These are phyloP conservation scores for Notechis scutatus DNA, from an alignment of 2,113 vertebrate genomes.

Conservation along the genomic window DNA sequence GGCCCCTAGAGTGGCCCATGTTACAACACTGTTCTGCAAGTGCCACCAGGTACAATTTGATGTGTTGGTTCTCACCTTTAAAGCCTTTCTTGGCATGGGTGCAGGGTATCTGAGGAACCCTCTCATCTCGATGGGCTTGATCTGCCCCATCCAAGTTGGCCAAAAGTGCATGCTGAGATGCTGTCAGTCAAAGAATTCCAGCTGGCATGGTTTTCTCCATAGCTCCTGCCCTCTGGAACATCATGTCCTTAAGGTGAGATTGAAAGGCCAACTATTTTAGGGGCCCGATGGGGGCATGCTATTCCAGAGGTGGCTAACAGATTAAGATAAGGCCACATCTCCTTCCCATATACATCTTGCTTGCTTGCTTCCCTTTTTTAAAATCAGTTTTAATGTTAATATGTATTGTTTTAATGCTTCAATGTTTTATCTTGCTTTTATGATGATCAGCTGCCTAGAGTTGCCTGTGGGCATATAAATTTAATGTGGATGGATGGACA, in stretches of 20 bases:
- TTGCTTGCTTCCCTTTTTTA: neutral
- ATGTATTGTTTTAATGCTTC: neutral
- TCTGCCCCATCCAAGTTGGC: neutral
- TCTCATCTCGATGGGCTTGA: neutral
- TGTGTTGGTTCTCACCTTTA: neutral
- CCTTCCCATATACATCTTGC: neutral
- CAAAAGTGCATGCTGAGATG: neutral
- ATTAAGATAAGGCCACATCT: neutral
- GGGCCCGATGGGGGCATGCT: neutral
- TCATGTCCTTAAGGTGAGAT: neutral
- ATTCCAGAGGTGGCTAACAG: neutral
- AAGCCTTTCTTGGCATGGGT: neutral
- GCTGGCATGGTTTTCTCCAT: neutral
- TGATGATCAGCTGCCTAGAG: neutral
- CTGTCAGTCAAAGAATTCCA: neutral
- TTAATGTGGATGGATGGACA: neutral
- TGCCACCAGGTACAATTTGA: neutral
- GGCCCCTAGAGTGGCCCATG: neutral
- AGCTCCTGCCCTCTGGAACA: neutral
- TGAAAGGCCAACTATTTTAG: neutral
- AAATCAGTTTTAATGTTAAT: neutral
- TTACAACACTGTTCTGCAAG: neutral
- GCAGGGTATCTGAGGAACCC: neutral
- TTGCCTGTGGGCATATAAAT: neutral
- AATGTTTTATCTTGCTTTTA: neutral